Percentiles rank a stretch among this genome's conserved stretches.
Conservation (phyloP, 2,113 vertebrate genomes). For the Boleophthalmus pectinirostris region DNA sequence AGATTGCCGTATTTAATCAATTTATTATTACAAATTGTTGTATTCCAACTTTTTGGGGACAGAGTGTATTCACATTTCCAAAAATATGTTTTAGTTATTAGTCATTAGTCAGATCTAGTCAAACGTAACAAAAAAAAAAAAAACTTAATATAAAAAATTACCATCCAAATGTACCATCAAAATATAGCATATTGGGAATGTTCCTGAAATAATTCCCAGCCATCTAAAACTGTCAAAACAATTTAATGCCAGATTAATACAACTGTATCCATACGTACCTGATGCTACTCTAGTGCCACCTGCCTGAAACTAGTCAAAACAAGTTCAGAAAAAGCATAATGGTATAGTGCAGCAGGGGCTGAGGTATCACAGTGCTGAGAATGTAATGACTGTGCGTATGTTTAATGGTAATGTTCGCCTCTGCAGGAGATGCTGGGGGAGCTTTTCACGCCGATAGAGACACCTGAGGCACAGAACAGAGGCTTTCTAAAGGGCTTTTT, state of each 20-base stretch:
- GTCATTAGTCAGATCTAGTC: neutral
- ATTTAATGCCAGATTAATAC: no score
- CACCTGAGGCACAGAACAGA: slow-evolving; percentile 95
- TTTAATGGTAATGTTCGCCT: neutral
- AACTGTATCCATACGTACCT: neutral
- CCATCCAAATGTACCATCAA: neutral
- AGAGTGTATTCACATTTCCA: neutral
- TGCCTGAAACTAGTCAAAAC: neutral
- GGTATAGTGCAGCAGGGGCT: no score
- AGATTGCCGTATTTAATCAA: neutral
- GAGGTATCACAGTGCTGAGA: neutral
- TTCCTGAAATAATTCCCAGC: neutral
- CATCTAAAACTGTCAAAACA: neutral
- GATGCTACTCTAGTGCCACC: neutral
- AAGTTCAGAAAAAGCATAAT: neutral
- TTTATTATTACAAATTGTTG: neutral
- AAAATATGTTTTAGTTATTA: neutral
- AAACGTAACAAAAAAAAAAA: neutral
- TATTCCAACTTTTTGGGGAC: neutral
- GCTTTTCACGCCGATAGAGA: slow-evolving; percentile 94
- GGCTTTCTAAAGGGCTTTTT: slow-evolving; percentile 98
- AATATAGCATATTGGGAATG: neutral
- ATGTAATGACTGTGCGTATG: neutral
- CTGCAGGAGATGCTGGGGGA: slow-evolving; percentile 96
- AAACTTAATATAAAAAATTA: neutral